Evolutionary conservation across 2,888 invertebrate genomes (phyloP).

Genomic region (Bimastos eiseni): DNA sequence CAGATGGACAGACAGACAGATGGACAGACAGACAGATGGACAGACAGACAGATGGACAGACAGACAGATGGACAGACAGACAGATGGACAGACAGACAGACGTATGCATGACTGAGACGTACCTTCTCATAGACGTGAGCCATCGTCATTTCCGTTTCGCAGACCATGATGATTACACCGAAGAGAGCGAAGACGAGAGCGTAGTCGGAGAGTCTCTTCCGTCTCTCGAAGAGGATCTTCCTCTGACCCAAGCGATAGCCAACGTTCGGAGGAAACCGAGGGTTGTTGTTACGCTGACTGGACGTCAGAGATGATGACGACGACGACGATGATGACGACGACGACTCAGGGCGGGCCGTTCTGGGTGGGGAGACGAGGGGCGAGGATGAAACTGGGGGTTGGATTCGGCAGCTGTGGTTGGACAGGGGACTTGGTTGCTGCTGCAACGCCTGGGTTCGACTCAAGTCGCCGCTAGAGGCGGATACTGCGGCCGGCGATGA

Average conservation of each 20-base stretch:
- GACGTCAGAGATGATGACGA: background rate
- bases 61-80: no score
- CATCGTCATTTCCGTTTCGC: slow-evolving; percentile 98
- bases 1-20: no score
- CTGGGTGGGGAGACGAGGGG: background rate
- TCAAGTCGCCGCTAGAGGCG: no score
- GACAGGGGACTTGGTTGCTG: no score
- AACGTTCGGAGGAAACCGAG: background rate
- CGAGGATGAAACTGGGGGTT: no score
- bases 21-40: no score
- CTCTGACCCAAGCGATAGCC: slow-evolving; percentile 72
- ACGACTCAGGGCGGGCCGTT: background rate
- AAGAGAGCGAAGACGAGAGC: slow-evolving; percentile 99
- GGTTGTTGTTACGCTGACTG: background rate
- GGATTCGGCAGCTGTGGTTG: no score
- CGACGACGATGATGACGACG: slow-evolving; percentile 15
- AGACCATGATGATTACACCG: slow-evolving; percentile 89
- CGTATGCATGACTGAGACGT: no score
- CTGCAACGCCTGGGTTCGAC: no score
- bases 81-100: no score
- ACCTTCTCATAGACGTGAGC: slow-evolving; percentile 77
- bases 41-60: no score
- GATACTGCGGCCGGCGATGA: no score
- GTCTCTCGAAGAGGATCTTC: slow-evolving; percentile 96
- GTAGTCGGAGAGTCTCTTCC: slow-evolving; percentile 97